Percentiles rank a stretch among this genome's conserved stretches.
phyloP scores from a whole-genome alignment of 2,888 invertebrate species.

The Blastobasis adustella region DNA sequence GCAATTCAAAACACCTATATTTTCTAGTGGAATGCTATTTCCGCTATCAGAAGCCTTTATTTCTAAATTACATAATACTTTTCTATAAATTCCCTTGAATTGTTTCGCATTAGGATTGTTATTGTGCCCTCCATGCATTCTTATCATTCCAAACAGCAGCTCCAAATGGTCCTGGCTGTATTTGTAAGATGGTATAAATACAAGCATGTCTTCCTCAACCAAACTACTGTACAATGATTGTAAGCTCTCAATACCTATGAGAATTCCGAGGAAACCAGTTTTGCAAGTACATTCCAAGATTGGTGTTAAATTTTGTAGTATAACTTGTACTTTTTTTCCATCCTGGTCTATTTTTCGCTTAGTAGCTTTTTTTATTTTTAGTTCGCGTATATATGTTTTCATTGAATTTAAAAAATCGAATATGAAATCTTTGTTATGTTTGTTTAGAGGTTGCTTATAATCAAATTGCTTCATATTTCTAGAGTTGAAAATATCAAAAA shows the following conservation, averaged over 20 bases:
- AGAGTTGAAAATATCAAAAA: slow-evolving; percentile 13
- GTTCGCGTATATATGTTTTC: slow-evolving; percentile 1
- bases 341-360: too few relatives aligned
- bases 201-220: slow-evolving; percentile 1
- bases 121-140: slow-evolving; percentile 10
- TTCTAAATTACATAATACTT: slow-evolving; percentile 5
- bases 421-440: not conserved
- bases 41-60: slow-evolving; percentile 1
- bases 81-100: slow-evolving; percentile 8
- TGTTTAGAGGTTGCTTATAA: not conserved
- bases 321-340: too few relatives aligned
- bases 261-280: slow-evolving; percentile 7
- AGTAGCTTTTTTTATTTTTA: too few relatives aligned
- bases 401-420: slow-evolving; percentile 2
- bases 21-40: slow-evolving; percentile 11
- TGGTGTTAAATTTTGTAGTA: too few relatives aligned
- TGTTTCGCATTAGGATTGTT: slow-evolving; percentile 10
- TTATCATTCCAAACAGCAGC: slow-evolving; percentile 9
- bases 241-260: not conserved
- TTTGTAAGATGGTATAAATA: slow-evolving; percentile 8
- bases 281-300: too few relatives aligned
- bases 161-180: slow-evolving; percentile 11
- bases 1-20: slow-evolving; percentile 7
- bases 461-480: not conserved
- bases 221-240: slow-evolving; percentile 2